Evolutionary conservation across 2,113 vertebrate genomes (phyloP).

Genomic region (Ancistrus triradiatus): DNA sequence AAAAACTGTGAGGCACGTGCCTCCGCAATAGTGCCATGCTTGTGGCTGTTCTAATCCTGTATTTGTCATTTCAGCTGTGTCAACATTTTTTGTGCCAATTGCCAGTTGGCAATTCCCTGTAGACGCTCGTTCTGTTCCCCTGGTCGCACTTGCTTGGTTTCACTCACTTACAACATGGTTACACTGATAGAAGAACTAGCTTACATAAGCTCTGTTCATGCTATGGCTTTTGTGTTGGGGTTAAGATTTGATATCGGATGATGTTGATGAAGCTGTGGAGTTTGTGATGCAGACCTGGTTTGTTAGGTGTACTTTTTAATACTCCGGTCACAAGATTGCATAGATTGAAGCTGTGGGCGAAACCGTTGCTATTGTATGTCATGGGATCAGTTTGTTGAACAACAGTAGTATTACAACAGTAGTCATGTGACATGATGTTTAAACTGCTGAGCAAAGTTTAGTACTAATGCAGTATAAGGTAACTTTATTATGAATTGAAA

Average conservation of each 20-base stretch:
- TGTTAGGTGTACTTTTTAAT: too few species aligned
- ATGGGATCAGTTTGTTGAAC: too few species aligned
- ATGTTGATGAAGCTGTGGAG: neutral
- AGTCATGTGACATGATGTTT: too few species aligned
- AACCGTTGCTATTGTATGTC: too few species aligned
- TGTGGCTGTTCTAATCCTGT: neutral
- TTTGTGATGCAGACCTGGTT: neutral
- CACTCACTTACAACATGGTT: neutral
- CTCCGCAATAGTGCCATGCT: neutral
- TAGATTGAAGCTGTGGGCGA: too few species aligned
- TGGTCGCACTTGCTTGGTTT: neutral
- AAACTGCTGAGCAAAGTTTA: too few species aligned
- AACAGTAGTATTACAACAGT: too few species aligned
- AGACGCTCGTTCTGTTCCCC: neutral
- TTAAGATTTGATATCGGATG: neutral
- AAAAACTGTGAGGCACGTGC: neutral
- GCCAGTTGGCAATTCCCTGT: neutral
- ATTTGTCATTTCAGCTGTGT: conserved; percentile 5
- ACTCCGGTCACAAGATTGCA: too few species aligned
- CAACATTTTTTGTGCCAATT: conserved; percentile 3
- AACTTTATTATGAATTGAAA: too few species aligned
- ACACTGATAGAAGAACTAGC: too few species aligned
- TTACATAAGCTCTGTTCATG: neutral
- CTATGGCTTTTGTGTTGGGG: neutral
- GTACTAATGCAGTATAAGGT: too few species aligned